Evolutionary conservation across 2,113 vertebrate species (phyloP).

Genomic region (Spizaetus ornatus): DNA sequence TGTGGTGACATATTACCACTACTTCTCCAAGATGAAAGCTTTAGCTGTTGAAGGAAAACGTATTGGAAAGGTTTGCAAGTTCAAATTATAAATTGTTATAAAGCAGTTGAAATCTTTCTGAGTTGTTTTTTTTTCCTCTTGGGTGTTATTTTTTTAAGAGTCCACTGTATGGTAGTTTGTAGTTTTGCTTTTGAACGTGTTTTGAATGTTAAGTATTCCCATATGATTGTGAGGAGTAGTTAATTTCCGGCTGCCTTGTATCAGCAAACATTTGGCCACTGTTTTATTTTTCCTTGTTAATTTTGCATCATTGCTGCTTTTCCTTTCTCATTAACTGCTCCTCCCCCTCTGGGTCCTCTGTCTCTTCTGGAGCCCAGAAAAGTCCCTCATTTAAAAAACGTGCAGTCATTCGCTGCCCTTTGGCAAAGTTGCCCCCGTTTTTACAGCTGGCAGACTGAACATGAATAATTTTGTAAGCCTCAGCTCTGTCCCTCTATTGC

Average conservation of each 20-base stretch:
- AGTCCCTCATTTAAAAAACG: background rate
- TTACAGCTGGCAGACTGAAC: background rate
- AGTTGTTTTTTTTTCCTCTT: background rate
- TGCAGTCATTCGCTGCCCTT: background rate
- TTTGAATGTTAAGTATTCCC: background rate
- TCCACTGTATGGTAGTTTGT: background rate
- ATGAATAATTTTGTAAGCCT: background rate
- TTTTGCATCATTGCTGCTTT: background rate
- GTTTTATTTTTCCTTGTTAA: background rate
- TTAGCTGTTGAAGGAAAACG: slow-evolving; percentile 96
- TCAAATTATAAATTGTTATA: background rate
- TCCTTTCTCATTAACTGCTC: background rate
- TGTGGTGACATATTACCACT: slow-evolving; percentile 97
- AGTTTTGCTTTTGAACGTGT: background rate
- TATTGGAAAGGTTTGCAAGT: slow-evolving; percentile 87
- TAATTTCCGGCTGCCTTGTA: background rate
- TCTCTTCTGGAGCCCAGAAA: background rate
- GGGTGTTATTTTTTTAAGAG: background rate
- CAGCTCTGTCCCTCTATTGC: background rate
- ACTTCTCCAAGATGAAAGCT: slow-evolving; percentile 99
- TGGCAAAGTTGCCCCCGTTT: rapidly evolving
- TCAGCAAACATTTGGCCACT: background rate
- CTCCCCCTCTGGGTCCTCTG: background rate
- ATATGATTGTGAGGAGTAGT: background rate
- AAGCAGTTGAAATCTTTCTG: background rate